phyloP scores from a whole-genome alignment of 2,113 vertebrate genomes.

The Peucedramus taeniatus region DNA sequence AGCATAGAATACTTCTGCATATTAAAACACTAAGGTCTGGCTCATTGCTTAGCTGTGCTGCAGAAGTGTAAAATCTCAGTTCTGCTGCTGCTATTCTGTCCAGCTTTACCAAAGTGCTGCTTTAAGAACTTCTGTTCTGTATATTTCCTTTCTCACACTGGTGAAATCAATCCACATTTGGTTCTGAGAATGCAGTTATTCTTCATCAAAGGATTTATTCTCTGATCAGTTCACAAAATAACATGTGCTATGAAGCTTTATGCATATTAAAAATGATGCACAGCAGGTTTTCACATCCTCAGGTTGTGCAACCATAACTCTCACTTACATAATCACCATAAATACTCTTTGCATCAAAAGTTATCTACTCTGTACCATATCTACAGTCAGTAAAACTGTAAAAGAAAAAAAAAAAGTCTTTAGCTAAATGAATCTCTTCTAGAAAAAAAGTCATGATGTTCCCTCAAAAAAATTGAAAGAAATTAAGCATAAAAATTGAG shows the following conservation, averaged over 20 bases:
- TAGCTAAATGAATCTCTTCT: neutral
- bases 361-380: neutral
- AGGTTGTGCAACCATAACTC: neutral
- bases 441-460: neutral
- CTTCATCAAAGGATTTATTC: neutral
- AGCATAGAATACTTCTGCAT: neutral
- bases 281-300: neutral
- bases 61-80: neutral
- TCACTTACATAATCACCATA: neutral
- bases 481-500: neutral
- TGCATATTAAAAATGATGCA: neutral
- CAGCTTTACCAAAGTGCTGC: neutral
- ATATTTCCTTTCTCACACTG: neutral
- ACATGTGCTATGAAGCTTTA: neutral
- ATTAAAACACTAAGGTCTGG: neutral
- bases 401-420: neutral
- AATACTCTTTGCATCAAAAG: neutral
- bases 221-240: neutral
- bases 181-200: neutral
- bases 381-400: neutral
- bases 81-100: neutral
- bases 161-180: neutral
- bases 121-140: neutral
- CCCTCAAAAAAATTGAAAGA: neutral
- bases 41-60: neutral